Evolutionary conservation across 1,140 invertebrate species (phyloP).

Genomic region (Penaeus japonicus): DNA sequence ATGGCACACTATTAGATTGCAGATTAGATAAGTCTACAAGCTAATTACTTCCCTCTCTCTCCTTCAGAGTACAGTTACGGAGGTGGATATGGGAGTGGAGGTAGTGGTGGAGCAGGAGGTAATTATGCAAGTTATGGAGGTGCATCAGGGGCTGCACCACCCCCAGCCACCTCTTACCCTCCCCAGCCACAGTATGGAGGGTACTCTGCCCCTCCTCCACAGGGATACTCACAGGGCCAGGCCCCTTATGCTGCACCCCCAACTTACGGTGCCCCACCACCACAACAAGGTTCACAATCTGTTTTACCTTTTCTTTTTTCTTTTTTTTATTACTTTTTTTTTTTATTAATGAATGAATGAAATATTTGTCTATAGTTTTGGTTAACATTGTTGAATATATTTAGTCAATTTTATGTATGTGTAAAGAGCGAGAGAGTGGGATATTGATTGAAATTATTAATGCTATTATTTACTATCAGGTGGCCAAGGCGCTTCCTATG

Average conservation of each 20-base stretch:
- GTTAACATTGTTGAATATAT: no score
- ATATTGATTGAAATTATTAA: no score
- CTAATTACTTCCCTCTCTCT: no score
- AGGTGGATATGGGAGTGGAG: conserved; percentile 46
- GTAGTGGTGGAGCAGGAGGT: conserved; percentile 25
- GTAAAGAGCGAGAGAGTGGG: no score
- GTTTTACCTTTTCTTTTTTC: neutral
- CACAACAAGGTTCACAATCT: conserved; percentile 27
- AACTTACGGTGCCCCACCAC: conserved; percentile 45
- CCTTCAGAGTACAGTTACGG: conserved; percentile 44
- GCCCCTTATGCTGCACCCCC: conserved; percentile 49
- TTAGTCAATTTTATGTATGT: no score
- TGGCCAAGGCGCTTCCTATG: conserved; percentile 45
- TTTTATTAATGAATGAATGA: neutral
- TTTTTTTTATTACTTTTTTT: neutral
- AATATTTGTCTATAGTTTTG: neutral
- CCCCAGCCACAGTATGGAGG: conserved; percentile 55
- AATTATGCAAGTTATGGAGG: conserved; percentile 50
- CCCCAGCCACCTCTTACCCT: conserved; percentile 44
- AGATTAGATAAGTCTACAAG: no score
- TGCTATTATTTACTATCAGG: conserved; percentile 27
- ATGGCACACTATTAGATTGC: no score
- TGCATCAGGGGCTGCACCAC: conserved; percentile 46
- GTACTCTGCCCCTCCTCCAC: conserved; percentile 55
- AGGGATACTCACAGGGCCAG: conserved; percentile 52